Percentiles rank a stretch among this genome's conserved stretches.
phyloP scores from a whole-genome alignment of 1,140 invertebrate genomes.

The Sitobion miscanthi region DNA sequence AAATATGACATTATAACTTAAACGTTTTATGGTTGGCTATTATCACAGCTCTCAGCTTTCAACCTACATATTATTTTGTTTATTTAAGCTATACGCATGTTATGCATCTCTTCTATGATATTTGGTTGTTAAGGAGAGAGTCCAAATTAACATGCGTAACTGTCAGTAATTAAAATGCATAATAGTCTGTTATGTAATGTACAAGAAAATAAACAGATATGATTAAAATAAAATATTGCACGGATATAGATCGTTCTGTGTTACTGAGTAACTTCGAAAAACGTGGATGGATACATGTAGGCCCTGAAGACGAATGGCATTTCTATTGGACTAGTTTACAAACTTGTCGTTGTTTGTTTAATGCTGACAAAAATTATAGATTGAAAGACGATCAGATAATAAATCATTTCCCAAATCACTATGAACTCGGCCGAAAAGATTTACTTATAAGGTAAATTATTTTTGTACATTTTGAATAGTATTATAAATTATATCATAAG shows the following conservation, averaged over 20 bases:
- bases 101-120: background rate
- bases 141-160: background rate
- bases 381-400: constrained; percentile 90
- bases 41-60: background rate
- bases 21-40: background rate
- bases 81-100: background rate
- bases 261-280: constrained; percentile 89
- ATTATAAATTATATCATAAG: background rate
- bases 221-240: constrained; percentile 4
- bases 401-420: constrained; percentile 93
- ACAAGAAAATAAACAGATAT: background rate
- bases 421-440: constrained; percentile 93
- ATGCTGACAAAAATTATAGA: constrained; percentile 88
- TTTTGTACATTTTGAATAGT: too few species aligned
- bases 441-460: constrained; percentile 77
- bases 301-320: constrained; percentile 95
- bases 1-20: background rate
- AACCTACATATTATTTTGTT: background rate
- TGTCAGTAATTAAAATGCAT: background rate
- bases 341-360: constrained; percentile 88
- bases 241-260: background rate
- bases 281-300: constrained; percentile 88
- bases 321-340: constrained; percentile 94
- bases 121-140: background rate
- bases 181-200: background rate